These are phyloP conservation scores for Salvator merianae DNA, from an alignment of 2,113 vertebrate genomes.

Conservation along the genomic window DNA sequence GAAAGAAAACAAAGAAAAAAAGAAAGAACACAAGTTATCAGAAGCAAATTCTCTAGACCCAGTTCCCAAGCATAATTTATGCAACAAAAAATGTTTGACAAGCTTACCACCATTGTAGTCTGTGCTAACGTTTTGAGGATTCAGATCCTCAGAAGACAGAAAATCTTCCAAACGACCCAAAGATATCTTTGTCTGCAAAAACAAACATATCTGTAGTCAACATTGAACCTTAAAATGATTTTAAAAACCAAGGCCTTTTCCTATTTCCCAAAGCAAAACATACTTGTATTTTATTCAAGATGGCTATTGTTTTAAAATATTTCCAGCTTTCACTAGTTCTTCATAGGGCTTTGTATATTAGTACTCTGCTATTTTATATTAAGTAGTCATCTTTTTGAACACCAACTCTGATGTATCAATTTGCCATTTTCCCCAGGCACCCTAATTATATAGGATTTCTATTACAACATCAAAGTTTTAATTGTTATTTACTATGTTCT, in stretches of 20 bases:
- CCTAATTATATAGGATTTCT: not conserved
- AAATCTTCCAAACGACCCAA: conserved; percentile 59
- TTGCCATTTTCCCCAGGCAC: too few relatives aligned
- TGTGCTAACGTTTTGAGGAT: conserved; percentile 52
- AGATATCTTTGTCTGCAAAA: conserved; percentile 64
- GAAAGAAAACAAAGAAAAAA: conserved; percentile 30
- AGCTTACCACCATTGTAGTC: conserved; percentile 60
- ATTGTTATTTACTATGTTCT: too few relatives aligned
- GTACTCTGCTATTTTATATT: not conserved
- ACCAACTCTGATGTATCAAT: not conserved
- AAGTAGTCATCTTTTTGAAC: not conserved
- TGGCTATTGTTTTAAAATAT: not conserved
- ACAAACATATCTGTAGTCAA: not conserved
- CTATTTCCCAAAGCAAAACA: not conserved
- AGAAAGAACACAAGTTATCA: conserved; percentile 30
- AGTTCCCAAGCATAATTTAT: not conserved
- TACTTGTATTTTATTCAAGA: too few relatives aligned
- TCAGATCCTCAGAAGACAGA: conserved; percentile 61
- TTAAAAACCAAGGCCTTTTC: not conserved
- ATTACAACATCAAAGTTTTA: not conserved
- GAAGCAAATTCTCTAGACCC: conserved; percentile 10
- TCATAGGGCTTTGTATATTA: not conserved
- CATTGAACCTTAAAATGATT: not conserved
- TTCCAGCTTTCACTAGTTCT: not conserved
- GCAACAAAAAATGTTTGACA: not conserved